Evolutionary conservation across 2,797 vertebrate genomes (phyloP).

Genomic region (Tenualosa thibaudeaui): DNA sequence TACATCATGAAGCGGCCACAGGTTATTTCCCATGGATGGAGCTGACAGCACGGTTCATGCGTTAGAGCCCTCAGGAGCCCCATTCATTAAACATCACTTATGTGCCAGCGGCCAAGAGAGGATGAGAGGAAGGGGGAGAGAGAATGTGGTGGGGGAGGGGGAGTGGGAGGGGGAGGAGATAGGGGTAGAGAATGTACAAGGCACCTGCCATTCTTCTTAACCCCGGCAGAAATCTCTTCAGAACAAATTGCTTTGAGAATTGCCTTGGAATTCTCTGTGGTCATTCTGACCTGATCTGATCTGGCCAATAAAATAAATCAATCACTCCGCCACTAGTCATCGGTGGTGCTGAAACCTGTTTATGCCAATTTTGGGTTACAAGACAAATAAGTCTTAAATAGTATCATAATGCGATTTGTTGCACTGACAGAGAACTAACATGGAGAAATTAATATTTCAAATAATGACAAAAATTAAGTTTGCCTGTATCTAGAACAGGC

Average conservation of each 20-base stretch:
- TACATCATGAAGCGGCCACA: slow-evolving; percentile 28
- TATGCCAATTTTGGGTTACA: not conserved
- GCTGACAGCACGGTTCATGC: slow-evolving; percentile 31
- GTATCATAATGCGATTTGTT: not conserved
- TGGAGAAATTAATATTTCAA: not conserved
- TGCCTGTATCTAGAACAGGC: not conserved
- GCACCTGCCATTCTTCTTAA: slow-evolving; percentile 24
- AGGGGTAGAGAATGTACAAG: not conserved
- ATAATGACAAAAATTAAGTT: not conserved
- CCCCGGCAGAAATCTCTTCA: not conserved
- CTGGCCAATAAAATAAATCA: slow-evolving; percentile 21
- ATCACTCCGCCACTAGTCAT: slow-evolving; percentile 2
- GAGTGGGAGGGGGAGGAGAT: not conserved
- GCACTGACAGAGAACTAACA: not conserved
- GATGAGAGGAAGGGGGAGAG: not conserved
- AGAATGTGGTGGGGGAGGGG: not conserved
- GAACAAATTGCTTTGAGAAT: slow-evolving; percentile 14
- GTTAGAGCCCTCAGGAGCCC: slow-evolving; percentile 34
- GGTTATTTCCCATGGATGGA: slow-evolving; percentile 26
- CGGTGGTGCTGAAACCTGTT: not conserved
- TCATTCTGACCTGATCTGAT: slow-evolving; percentile 6
- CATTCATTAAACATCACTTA: slow-evolving; percentile 43
- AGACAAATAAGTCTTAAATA: not conserved
- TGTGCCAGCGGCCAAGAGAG: not conserved
- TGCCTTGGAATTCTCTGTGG: slow-evolving; percentile 10